A percentile compares a stretch with the other conserved stretches of the same genome.
phyloP scores from a whole-genome alignment of 2,113 vertebrate genomes.

The Carassius auratus region DNA sequence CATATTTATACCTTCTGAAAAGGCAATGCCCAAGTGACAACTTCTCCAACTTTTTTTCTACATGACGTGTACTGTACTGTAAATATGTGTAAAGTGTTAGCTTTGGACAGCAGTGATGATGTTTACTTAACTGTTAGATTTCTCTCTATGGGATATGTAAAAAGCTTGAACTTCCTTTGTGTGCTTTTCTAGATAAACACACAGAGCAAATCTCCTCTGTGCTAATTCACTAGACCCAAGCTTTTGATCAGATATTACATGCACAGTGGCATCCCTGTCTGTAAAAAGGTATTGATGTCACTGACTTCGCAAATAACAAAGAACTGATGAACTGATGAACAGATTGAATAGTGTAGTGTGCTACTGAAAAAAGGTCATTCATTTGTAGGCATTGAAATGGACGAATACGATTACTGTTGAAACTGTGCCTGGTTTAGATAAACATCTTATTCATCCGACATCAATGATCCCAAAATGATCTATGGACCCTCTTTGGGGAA shows the following conservation, averaged over 20 bases:
- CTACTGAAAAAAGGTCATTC: conserved; percentile 14
- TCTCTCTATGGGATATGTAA: not conserved
- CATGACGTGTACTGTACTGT: not conserved
- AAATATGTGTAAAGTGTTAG: not conserved
- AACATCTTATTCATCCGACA: not conserved
- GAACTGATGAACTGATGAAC: conserved; percentile 4
- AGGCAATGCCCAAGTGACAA: too few relatives aligned
- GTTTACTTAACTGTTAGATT: not conserved
- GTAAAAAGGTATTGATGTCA: not conserved
- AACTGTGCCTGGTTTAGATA: too few relatives aligned
- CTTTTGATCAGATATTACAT: not conserved
- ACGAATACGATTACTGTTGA: not conserved
- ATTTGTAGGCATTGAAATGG: conserved; percentile 25
- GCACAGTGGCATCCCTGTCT: not conserved
- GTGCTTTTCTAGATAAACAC: not conserved
- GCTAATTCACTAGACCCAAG: not conserved
- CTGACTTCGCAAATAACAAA: conserved; percentile 6
- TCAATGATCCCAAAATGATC: conserved; percentile 1
- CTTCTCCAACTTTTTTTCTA: not conserved
- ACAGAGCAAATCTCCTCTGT: not conserved
- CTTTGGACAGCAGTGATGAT: not conserved
- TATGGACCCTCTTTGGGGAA: not conserved
- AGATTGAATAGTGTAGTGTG: not conserved
- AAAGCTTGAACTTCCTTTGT: not conserved
- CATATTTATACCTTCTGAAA: too few relatives aligned